A percentile compares a stretch with the other conserved stretches of the same genome.
Conservation (phyloP, 2,888 invertebrate genomes). For the Prosopocoilus inquinatus region DNA sequence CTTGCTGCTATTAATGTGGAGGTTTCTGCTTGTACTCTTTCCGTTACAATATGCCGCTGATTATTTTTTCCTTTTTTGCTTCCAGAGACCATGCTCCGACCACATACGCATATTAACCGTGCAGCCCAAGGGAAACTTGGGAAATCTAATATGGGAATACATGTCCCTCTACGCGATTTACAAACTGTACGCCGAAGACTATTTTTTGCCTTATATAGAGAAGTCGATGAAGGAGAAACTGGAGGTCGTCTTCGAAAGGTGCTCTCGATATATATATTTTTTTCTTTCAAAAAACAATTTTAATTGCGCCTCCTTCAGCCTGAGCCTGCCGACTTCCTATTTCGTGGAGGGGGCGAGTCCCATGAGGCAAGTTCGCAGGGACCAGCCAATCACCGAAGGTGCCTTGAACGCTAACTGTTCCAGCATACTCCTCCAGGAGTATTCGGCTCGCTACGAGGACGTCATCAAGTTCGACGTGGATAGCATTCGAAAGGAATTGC, state of each 20-base stretch:
- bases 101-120: background rate
- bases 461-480: slow-evolving; percentile 17
- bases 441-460: slow-evolving; percentile 20
- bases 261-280: background rate
- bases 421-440: slow-evolving; percentile 7
- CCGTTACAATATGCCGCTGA: too few species aligned
- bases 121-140: slow-evolving; percentile 10
- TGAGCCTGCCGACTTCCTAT: slow-evolving; percentile 5
- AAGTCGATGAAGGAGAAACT: slow-evolving; percentile 4
- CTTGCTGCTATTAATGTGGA: too few species aligned
- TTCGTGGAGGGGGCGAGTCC: too few species aligned
- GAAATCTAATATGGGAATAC: slow-evolving; percentile 19
- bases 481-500: slow-evolving; percentile 17
- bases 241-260: slow-evolving; percentile 15
- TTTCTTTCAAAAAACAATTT: background rate
- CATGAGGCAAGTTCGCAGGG: too few species aligned
- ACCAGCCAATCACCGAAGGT: background rate
- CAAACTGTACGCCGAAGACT: background rate
- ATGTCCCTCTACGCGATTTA: slow-evolving; percentile 13
- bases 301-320: slow-evolving; percentile 1
- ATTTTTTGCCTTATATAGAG: slow-evolving; percentile 8
- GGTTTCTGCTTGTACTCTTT: too few species aligned
- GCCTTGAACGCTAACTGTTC: background rate
- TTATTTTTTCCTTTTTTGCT: too few species aligned
- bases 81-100: too few species aligned